Base-by-base conservation (phyloP, 2,888 invertebrate species). In the Trypoxylon attenuatum region DNA sequence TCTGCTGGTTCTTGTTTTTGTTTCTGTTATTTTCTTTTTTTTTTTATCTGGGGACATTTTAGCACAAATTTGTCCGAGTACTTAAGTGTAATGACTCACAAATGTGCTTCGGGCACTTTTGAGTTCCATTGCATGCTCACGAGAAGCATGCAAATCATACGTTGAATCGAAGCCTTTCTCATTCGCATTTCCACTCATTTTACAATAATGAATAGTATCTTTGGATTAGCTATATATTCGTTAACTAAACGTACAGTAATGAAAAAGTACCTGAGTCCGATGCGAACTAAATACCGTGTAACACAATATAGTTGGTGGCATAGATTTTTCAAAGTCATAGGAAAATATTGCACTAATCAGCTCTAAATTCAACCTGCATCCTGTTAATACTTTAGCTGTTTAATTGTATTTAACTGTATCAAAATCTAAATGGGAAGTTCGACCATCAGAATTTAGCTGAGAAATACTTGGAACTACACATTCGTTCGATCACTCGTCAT, bases 321-420 rank as follows among this genome's bases (percentile, higher is more conserved):
- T n/a, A n/a, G n/a, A n/a, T n/a, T 50, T 13, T 45, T 43, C n/a
- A 52, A 55, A 39, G 39, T 54, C 69, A 63, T 39, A 39, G 63
- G 60, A 56, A 61, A 45, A 64, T 67, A 73, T 60, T 69, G 66
- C 73, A 58, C 55, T 69, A 58, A 67, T 25, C 65, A 49, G 47
- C 43, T 56, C 50, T 25, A 47, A 64, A 61, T 58, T 10, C n/a
- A 63, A 57, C 53, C 42, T 45, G 59, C 53, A 43, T 27, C 19
- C 38, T 52, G 5, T 43, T 42, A 33, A 45, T 6, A 6, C 25
- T 18, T 33, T 45, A 13, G n/a, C 22, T 19, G 39, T 18, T 39
- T 22, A 10, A 6, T 49, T 19, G 21, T 38, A 49, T 43, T 10
- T 29, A 22, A 5, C 0, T 23, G 22, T 54, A 54, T 33, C 15